Evolutionary conservation across 2,888 invertebrate genomes (phyloP), one percentile per base, ranked within the genome.

Genomic region (Spisula solida): DNA sequence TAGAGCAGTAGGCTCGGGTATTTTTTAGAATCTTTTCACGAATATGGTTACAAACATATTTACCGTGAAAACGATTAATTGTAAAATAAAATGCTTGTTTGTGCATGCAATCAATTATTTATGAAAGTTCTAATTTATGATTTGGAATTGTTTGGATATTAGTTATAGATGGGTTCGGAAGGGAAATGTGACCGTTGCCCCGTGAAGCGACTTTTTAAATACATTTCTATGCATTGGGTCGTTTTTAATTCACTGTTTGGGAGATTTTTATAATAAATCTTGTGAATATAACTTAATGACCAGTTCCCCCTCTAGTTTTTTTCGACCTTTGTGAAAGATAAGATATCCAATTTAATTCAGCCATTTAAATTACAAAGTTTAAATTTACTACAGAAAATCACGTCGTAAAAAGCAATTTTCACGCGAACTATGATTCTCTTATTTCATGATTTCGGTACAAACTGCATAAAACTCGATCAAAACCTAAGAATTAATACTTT

Each of bases 401-500:
- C 75, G 34, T 75, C 75, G 75, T 75, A 75, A 75, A 41, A 75
- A 75, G 1, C 75, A 25, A 75, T 31, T 75, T 75, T 75, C 75
- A 75, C 75, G 75, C 75, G 34, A 75, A 25, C 34, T 12, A 6
- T 18, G 29, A 2, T 34, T 81, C 79, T 85, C 56, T n/a, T 5
- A 66, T 81, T 86, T 75, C 86, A 55, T 51, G 75, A 10, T n/a
- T 83, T 83, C 25, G 80, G 87, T 87, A 87, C 83, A 87, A 51
- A 48, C 16, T 80, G 80, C 75, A 87, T 80, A 88, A 84, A 55
- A 85, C 78, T 34, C 55, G 41, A 79, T 85, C 55, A 85, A 83
- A 84, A 80, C 66, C 81, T 81, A 79, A 79, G 70, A 83, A 87
- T 84, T 88, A 88, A 88, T 88, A 79, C 66, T 55, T 88, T 84